These are phyloP conservation scores for Lampropteryx suffumata DNA, from an alignment of 2,888 invertebrate species.

Conservation along the genomic window DNA sequence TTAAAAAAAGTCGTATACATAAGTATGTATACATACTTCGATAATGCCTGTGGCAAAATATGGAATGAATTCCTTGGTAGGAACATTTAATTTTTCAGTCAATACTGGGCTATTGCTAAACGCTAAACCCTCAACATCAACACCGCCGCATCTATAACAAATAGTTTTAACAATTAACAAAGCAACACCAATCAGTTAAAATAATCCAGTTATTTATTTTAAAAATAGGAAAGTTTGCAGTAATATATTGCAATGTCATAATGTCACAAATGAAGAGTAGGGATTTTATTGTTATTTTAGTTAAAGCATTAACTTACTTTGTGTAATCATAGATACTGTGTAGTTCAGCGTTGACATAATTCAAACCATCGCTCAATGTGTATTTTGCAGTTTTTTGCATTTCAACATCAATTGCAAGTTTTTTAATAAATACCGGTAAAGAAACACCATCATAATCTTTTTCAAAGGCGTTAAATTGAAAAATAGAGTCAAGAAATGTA, in stretches of 20 bases:
- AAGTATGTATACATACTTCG: conserved; percentile 33
- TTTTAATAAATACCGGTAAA: conserved; percentile 37
- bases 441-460: conserved; percentile 39
- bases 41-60: conserved; percentile 37
- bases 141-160: conserved; percentile 42
- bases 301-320: conserved; percentile 28
- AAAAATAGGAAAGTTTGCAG: too few species aligned
- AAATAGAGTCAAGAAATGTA: conserved; percentile 42
- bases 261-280: too few species aligned
- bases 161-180: background rate
- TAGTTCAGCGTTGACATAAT: conserved; percentile 29
- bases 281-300: too few species aligned
- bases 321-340: conserved; percentile 30
- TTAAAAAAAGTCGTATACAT: too few species aligned
- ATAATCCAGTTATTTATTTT: too few species aligned
- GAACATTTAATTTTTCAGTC: conserved; percentile 35
- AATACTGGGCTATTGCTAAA: conserved; percentile 34
- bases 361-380: conserved; percentile 10
- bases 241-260: too few species aligned
- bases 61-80: conserved; percentile 40
- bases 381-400: conserved; percentile 27
- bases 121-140: conserved; percentile 36
- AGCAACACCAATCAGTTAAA: too few species aligned
- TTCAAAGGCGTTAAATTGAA: conserved; percentile 42
- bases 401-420: conserved; percentile 36